Evolutionary conservation across 2,888 invertebrate species (phyloP).

Genomic region (Drosophila niveifrons): DNA sequence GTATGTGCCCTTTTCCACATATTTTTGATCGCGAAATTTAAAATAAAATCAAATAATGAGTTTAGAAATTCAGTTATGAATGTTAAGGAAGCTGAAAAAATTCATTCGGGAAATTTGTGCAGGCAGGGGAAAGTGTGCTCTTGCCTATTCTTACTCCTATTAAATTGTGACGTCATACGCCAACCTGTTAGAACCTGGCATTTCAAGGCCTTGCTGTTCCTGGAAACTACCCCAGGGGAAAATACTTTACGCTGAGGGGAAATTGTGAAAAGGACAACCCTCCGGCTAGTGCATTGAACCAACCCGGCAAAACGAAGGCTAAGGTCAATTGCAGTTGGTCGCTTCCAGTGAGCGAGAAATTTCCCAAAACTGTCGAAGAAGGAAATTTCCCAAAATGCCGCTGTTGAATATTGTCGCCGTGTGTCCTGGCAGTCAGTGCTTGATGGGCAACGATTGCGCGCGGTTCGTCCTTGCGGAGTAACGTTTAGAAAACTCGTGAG

Average conservation of each 20-base stretch:
- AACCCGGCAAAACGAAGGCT: conserved; percentile 79
- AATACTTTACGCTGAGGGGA: conserved; percentile 31
- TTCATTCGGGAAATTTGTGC: conserved; percentile 6
- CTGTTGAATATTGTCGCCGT: conserved; percentile 46
- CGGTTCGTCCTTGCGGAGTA: conserved; percentile 50
- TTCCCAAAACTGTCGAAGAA: conserved; percentile 11
- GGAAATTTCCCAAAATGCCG: conserved; percentile 52
- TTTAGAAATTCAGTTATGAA: not conserved
- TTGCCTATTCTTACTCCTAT: conserved; percentile 30
- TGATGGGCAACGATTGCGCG: conserved; percentile 60
- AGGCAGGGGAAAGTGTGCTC: not conserved
- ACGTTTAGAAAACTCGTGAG: conserved; percentile 4
- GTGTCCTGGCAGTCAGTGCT: conserved; percentile 53
- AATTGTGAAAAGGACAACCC: conserved; percentile 42
- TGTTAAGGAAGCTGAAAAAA: not conserved
- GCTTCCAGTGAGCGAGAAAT: conserved; percentile 66
- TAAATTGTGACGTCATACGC: conserved; percentile 61
- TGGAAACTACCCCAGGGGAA: conserved; percentile 30
- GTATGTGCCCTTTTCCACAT: too few relatives aligned
- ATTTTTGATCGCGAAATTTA: too few relatives aligned
- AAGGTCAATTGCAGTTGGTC: conserved; percentile 75
- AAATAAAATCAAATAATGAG: too few relatives aligned
- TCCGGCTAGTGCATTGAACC: conserved; percentile 66
- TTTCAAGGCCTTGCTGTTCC: not conserved
- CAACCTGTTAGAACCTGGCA: conserved; percentile 66